Percentiles rank a stretch among this genome's conserved stretches.
These are phyloP conservation scores for Archocentrus centrarchus DNA, from an alignment of 2,113 vertebrate species.

Conservation along the genomic window DNA sequence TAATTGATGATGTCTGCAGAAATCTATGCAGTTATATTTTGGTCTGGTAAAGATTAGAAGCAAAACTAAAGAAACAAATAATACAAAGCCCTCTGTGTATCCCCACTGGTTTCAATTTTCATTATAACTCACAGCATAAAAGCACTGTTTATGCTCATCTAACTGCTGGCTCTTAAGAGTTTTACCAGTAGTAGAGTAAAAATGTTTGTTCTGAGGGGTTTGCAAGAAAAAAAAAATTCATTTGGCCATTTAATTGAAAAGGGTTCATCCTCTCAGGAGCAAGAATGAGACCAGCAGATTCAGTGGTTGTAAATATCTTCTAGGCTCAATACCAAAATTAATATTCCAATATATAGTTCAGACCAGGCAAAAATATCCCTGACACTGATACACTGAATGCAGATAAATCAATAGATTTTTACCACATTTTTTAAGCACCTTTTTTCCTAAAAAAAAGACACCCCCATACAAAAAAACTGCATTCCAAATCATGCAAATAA, in stretches of 20 bases:
- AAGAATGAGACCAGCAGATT: too few species aligned
- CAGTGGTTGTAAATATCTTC: too few species aligned
- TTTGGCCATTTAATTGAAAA: not conserved
- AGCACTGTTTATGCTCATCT: not conserved
- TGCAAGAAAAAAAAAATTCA: not conserved
- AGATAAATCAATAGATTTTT: not conserved
- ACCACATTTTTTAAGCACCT: not conserved
- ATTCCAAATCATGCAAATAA: not conserved
- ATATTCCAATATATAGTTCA: too few species aligned
- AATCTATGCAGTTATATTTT: not conserved
- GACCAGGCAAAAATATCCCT: too few species aligned
- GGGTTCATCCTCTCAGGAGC: not conserved
- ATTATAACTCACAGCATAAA: not conserved
- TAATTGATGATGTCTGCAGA: not conserved
- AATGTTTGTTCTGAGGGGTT: not conserved
- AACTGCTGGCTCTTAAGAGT: not conserved
- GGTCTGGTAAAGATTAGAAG: too few species aligned
- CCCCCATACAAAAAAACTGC: not conserved
- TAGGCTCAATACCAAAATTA: too few species aligned
- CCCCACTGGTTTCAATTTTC: too few species aligned
- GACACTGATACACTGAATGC: too few species aligned
- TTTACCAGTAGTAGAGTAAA: not conserved
- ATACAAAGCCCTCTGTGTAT: not conserved
- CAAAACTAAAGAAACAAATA: too few species aligned
- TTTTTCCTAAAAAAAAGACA: not conserved